Conservation (phyloP, 2,888 invertebrate species). For the Heterodera filipjevi region DNA sequence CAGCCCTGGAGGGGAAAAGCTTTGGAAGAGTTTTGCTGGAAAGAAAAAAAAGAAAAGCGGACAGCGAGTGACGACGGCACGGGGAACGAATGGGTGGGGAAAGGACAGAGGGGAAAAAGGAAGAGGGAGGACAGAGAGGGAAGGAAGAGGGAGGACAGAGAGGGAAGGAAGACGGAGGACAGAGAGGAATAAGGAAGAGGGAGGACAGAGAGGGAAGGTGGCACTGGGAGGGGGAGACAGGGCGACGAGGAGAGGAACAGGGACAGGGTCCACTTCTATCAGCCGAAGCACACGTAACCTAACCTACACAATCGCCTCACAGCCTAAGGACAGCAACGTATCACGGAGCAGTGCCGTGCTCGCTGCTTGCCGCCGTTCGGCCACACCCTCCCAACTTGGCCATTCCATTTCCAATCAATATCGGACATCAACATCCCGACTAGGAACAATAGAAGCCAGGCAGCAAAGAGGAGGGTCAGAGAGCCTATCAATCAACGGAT, state of each 20-base stretch:
- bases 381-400: not conserved
- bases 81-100: not conserved
- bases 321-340: not conserved
- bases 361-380: not conserved
- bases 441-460: not conserved
- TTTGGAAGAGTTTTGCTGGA: not conserved
- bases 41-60: not conserved
- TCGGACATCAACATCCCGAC: not conserved
- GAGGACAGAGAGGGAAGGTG: too few species aligned
- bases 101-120: not conserved
- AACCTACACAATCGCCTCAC: not conserved
- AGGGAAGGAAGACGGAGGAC: not conserved
- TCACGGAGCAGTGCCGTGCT: not conserved
- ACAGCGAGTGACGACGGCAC: not conserved
- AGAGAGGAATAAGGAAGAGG: not conserved
- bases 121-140: not conserved
- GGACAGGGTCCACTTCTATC: not conserved
- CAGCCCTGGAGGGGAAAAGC: not conserved
- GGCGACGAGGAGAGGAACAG: not conserved
- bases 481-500: slow-evolving; percentile 1
- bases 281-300: not conserved
- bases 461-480: slow-evolving; percentile 8
- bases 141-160: not conserved
- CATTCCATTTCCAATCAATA: not conserved
- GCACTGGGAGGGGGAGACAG: too few species aligned